Evolutionary conservation across 2,113 vertebrate species (phyloP), one percentile per base, ranked within the genome.

Genomic region (Halcyon malimbica): DNA sequence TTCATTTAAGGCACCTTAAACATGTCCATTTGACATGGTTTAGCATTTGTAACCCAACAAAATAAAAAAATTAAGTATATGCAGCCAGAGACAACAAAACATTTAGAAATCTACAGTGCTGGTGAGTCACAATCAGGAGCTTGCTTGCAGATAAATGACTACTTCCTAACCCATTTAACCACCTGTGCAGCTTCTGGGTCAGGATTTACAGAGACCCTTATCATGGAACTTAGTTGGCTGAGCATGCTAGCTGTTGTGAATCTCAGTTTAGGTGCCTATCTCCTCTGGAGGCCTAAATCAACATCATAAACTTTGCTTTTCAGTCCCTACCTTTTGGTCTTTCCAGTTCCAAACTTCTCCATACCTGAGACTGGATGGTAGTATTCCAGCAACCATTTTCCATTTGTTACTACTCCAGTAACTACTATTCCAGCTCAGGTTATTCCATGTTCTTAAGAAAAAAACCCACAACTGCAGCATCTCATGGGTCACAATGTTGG

Each of bases 1-100:
- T 93, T 92, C n/a, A n/a, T 81, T 90, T 92, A 39, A 82, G 26
- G 83, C 73, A 69, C 29, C 41, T 87, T 78, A 71, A 83, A 23
- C 20, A 7, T 18, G 69, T 88, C 64, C 68, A 21, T 89, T 87
- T 93, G 39, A 92, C 65, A 50, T 50, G 13, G 35, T 39, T 28
- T 82, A 92, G 20, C 56, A 87, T 71, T 92, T 87, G 20, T 46
- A 90, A 74, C 23, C 19, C 7, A 70, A 24, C 13, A 69, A 56
- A 83, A 90, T 2, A 79, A n/a, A 87, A 87, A 91, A 76, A 37
- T 17, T 6, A 88, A 74, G 13, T 51, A 59, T 59, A 17, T 21
- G 33, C 29, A 67, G 21, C 28, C 51, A 75, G 42, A 29, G 78
- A 29, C 16, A 78, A 68, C 9, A 50, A 84, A 75, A 54, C 2